Percentiles rank a stretch among this genome's conserved stretches.
phyloP scores from a whole-genome alignment of 2,888 invertebrate species.

The Mythimna vitellina region DNA sequence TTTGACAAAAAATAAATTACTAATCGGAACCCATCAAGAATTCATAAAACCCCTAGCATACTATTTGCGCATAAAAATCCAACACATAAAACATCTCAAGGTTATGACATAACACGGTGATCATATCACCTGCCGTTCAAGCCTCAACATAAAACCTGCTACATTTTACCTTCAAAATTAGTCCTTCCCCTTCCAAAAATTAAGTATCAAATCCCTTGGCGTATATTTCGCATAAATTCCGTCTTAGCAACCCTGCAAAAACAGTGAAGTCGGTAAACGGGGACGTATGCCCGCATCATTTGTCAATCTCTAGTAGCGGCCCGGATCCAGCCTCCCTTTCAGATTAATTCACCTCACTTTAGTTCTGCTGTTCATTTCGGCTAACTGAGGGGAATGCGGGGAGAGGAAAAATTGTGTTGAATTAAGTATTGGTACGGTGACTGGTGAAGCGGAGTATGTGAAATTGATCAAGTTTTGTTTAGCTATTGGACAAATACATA shows the following conservation, averaged over 20 bases:
- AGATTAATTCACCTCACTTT: constrained; percentile 66
- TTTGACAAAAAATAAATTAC: not conserved
- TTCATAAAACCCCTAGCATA: not conserved
- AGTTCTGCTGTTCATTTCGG: constrained; percentile 63
- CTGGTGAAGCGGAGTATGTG: constrained; percentile 35
- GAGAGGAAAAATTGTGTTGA: constrained; percentile 46
- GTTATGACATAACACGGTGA: constrained; percentile 42
- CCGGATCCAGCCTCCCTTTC: constrained; percentile 54
- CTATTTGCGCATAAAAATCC: constrained; percentile 3
- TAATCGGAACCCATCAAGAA: not conserved
- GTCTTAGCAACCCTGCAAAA: constrained; percentile 60
- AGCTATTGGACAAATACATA: not conserved
- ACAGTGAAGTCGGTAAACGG: constrained; percentile 54
- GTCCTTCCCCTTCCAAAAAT: constrained; percentile 30
- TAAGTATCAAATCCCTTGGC: constrained; percentile 49
- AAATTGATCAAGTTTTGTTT: not conserved
- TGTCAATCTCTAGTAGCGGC: constrained; percentile 65
- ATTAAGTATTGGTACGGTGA: constrained; percentile 34
- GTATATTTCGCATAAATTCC: constrained; percentile 53
- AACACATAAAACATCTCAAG: constrained; percentile 27
- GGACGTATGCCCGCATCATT: constrained; percentile 68
- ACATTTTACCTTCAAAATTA: constrained; percentile 27
- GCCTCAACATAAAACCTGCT: constrained; percentile 44
- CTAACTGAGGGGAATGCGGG: constrained; percentile 13
- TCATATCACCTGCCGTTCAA: constrained; percentile 51